Evolutionary conservation across 2,113 vertebrate species (phyloP), one percentile per base, ranked within the genome.

Genomic region (Forbesichthys papilliferus): DNA sequence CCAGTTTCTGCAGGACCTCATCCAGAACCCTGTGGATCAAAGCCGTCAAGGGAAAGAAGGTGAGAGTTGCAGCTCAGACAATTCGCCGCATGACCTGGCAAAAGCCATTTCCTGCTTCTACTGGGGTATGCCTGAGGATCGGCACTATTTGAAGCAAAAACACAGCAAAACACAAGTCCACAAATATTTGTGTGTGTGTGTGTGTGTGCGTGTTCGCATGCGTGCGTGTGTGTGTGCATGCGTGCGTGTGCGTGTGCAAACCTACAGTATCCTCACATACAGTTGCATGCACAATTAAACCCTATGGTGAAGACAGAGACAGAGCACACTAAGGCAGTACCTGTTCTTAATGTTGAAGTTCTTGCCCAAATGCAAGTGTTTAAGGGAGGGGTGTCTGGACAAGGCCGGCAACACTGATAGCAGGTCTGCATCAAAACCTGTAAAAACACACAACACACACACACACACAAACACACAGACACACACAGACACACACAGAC

Each of bases 281-380:
- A 55, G 67, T 53, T 11, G 8, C 53, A 56, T 12, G 47, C 49
- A 52, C 36, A 55, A 2, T 33, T 48, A 52, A 47, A 78, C 48
- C 67, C 6, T 49, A 66, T 65, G 65, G 68, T n/a, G 51, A 66
- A 77, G 69, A 3, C 1, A 62, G 58, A 62, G 61, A 34, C 34
- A 10, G 46, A 11, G 46, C 52, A 59, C 3, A 27, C 4, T 11
- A 10, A 12, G 5, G 54, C 87, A 85, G 81, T 81, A 96, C 95
- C 94, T 94, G 91, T 91, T 93, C 89, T 95, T 95, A 90, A 95
- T 93, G 66, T 93, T 94, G 87, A 95, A 95, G 85, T 96, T 96
- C 81, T 94, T 95, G 73, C 95, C 95, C 65, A 96, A 82, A 73
- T 92, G 89, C 54, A 96, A 92, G 79, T 95, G 93, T 84, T 91